Evolutionary conservation across 2,888 invertebrate genomes (phyloP), one percentile per base, ranked within the genome.

Genomic region (Cybosia mesomella): DNA sequence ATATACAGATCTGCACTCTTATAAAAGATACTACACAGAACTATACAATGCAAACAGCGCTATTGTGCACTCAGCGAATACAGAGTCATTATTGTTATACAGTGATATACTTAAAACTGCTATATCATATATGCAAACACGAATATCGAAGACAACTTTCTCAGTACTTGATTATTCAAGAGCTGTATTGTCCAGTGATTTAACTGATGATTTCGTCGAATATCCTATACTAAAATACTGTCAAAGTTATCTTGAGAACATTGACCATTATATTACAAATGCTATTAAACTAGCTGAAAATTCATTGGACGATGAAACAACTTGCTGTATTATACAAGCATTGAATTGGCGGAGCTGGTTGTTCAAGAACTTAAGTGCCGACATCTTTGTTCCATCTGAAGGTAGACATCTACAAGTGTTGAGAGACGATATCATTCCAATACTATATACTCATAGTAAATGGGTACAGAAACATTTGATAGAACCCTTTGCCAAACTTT

Each of bases 381-480:
- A 89, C 1, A 89, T 94, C 63, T 92, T 93, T 75, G 79, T 83
- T 2, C 81, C 74, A 10, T 83, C 86, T 18, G 87, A 85, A 58
- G 87, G 91, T 65, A 90, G 90, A 77, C 87, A 87, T 76, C 81
- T 87, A 64, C 83, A 86, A 75, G 85, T 92, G 74, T 76, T 95
- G 57, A 91, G 93, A 72, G 92, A 96, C 63, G 95, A 96, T 71
- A 90, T 96, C 1, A 89, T 96, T 57, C 95, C 96, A n/a, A 92
- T 96, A 64, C 83, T 98, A 0, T 94, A 96, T 75, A 92, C 97
- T 15, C 97, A 98, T 84, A 97, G 96, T 80, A 97, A 96, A 87
- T 98, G 98, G 98, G 86, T 98, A 53, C 89, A 95, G 22, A 98
- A 98, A 85, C 95, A 96, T 88, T 89, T 96, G 32, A 82, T 97